Conservation (phyloP, 1,140 invertebrate genomes). For the Brevipalpus yothersi region DNA sequence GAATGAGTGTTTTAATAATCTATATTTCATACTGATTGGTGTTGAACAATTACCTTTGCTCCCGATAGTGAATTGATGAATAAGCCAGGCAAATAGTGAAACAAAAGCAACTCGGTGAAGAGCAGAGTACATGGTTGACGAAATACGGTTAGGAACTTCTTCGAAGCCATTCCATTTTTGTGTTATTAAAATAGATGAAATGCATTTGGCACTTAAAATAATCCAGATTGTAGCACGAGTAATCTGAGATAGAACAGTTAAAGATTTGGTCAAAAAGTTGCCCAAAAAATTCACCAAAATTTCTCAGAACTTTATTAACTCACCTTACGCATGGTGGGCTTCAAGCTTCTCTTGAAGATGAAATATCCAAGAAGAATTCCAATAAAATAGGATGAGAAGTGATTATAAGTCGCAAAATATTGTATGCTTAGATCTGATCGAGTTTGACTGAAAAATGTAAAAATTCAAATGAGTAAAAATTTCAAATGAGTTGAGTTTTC, state of each 20-base stretch:
- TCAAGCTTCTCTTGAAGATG: neutral
- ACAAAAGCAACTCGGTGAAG: slow-evolving; percentile 1
- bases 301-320: neutral
- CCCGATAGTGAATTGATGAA: neutral
- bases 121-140: neutral
- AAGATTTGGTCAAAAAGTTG: neutral
- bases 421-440: neutral
- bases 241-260: neutral
- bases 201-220: neutral
- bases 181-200: neutral
- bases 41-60: neutral
- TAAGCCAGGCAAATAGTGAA: neutral
- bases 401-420: neutral
- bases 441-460: slow-evolving; percentile 1
- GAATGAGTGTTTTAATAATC: neutral
- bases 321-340: neutral
- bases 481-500: neutral
- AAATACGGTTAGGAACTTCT: neutral
- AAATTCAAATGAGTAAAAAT: neutral
- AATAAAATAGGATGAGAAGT: slow-evolving; percentile 5
- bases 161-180: neutral
- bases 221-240: neutral
- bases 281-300: neutral
- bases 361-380: slow-evolving; percentile 1
- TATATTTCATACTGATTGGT: neutral